phyloP scores from a whole-genome alignment of 2,113 vertebrate genomes.

The Leptobrachium leishanense region DNA sequence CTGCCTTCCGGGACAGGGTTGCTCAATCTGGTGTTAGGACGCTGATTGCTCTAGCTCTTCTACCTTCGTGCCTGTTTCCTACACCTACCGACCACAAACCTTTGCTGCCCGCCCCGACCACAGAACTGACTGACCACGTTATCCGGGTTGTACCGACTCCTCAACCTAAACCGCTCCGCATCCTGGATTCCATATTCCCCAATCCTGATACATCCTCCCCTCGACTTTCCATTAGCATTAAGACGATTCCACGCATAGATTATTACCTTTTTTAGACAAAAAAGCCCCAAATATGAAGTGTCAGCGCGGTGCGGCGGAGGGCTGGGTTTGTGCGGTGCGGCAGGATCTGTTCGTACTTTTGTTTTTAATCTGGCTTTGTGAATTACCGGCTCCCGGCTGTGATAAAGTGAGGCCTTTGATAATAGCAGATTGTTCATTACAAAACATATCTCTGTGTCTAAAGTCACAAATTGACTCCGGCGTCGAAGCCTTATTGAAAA shows the following conservation, averaged over 20 bases:
- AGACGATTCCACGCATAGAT: conserved; percentile 29
- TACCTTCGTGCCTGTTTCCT: neutral
- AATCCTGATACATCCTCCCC: no score
- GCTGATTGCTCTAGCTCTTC: no score
- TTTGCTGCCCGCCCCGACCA: no score
- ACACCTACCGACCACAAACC: neutral
- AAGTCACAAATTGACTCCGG: conserved; percentile 48
- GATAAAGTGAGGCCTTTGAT: conserved; percentile 4
- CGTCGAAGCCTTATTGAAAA: conserved; percentile 54
- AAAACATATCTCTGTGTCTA: conserved; percentile 13
- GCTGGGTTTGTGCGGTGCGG: neutral
- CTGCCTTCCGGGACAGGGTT: no score
- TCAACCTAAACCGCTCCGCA: no score
- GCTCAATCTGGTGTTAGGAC: no score
- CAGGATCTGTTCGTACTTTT: conserved; percentile 15
- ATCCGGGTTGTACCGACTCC: no score
- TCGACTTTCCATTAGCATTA: conserved; percentile 12
- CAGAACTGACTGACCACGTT: no score
- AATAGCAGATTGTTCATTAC: conserved; percentile 1
- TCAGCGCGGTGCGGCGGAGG: neutral
- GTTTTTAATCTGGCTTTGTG: conserved; percentile 1
- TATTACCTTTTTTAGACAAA: conserved; percentile 8
- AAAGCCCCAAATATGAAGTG: conserved; percentile 22
- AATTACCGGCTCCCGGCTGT: conserved; percentile 9
- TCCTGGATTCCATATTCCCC: no score